phyloP scores from a whole-genome alignment of 2,888 invertebrate genomes.

The Troglohyphantes excavatus region DNA sequence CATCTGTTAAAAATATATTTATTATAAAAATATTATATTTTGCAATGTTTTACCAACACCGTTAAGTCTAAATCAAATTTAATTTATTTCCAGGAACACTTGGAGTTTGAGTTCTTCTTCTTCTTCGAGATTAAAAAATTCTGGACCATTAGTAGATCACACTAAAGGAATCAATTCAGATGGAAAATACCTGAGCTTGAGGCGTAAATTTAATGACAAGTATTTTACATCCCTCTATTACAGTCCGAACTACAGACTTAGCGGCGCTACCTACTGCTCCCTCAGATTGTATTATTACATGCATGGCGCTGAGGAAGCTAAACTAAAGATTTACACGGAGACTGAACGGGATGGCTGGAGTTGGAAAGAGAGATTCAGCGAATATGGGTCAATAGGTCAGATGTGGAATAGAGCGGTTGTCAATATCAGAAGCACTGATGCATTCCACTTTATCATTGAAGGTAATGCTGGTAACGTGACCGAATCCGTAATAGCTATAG shows the following conservation, averaged over 20 bases:
- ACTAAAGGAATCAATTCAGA: conserved; percentile 60
- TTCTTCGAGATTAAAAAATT: conserved; percentile 7
- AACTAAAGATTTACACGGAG: conserved; percentile 68
- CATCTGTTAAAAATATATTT: too few relatives aligned
- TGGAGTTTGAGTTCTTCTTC: conserved; percentile 27
- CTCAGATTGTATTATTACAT: conserved; percentile 76
- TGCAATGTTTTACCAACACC: too few relatives aligned
- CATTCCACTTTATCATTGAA: conserved; percentile 77
- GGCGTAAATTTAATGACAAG: conserved; percentile 14
- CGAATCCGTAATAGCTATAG: conserved; percentile 66
- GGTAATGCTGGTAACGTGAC: conserved; percentile 58
- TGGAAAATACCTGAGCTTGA: conserved; percentile 60
- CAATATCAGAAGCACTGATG: conserved; percentile 1
- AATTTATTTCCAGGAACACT: conserved; percentile 44
- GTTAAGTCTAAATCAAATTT: too few relatives aligned
- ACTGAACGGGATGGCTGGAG: conserved; percentile 65
- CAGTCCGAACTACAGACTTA: conserved; percentile 66
- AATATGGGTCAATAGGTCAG: conserved; percentile 64
- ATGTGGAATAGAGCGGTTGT: conserved; percentile 66
- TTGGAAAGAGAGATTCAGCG: conserved; percentile 51
- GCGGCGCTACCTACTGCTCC: conserved; percentile 27
- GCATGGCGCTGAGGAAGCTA: conserved; percentile 38
- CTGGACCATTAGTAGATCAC: conserved; percentile 74
- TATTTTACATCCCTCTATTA: conserved; percentile 44
- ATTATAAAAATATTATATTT: too few relatives aligned